phyloP scores from a whole-genome alignment of 2,888 invertebrate species.

The Lasioglossum oenotherae region DNA sequence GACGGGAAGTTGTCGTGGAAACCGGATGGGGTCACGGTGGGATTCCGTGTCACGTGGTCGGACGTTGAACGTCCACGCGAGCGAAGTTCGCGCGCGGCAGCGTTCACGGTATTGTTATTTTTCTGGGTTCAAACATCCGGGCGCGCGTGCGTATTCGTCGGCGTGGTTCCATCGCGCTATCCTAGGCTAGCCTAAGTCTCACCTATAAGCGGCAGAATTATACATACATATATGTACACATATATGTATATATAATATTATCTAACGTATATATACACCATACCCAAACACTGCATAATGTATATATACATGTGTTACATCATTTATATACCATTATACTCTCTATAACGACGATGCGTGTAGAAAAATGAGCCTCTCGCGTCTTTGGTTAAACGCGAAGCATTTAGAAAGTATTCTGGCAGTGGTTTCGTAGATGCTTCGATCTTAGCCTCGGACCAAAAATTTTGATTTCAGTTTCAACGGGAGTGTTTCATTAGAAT shows the following conservation, averaged over 20 bases:
- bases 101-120: slow-evolving; percentile 16
- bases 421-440: slow-evolving; percentile 83
- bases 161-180: slow-evolving; percentile 59
- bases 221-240: slow-evolving; percentile 29
- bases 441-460: slow-evolving; percentile 81
- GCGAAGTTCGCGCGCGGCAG: slow-evolving; percentile 33
- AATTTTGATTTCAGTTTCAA: slow-evolving; percentile 79
- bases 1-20: background rate
- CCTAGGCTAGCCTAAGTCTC: slow-evolving; percentile 71
- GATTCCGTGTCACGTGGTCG: background rate
- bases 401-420: slow-evolving; percentile 82
- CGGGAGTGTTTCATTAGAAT: slow-evolving; percentile 55
- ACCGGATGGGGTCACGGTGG: background rate
- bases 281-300: background rate
- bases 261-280: background rate
- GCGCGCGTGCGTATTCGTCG: slow-evolving; percentile 29
- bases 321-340: slow-evolving; percentile 38
- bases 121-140: slow-evolving; percentile 13
- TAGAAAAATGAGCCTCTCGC: slow-evolving; percentile 84
- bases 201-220: slow-evolving; percentile 74
- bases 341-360: slow-evolving; percentile 81
- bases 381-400: slow-evolving; percentile 83
- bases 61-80: slow-evolving; percentile 30
- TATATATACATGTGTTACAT: background rate
- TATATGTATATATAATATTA: background rate